Percentiles rank a stretch among this genome's conserved stretches.
These are phyloP conservation scores for Colaptes auratus DNA, from an alignment of 2,113 vertebrate genomes.

Conservation along the genomic window DNA sequence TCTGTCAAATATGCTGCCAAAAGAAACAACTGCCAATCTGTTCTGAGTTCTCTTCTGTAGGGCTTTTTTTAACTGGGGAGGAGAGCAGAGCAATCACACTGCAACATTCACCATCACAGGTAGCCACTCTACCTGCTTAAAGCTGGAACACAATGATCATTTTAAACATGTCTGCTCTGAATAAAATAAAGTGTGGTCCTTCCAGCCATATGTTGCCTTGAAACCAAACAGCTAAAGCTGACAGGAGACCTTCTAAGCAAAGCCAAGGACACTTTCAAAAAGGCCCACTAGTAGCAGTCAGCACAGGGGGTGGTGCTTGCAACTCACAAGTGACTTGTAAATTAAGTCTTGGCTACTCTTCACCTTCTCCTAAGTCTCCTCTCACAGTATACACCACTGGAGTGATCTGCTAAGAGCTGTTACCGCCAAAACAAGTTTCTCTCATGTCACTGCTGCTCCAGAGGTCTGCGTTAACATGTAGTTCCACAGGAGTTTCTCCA, in stretches of 20 bases:
- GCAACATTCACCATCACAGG: background rate
- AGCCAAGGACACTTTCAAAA: background rate
- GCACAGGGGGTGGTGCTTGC: background rate
- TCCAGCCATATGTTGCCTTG: background rate
- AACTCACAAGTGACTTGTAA: background rate
- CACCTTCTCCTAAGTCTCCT: background rate
- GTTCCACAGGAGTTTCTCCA: background rate
- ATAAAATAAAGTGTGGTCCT: background rate
- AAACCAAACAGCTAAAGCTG: slow-evolving; percentile 14
- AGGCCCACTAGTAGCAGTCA: background rate
- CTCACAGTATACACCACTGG: background rate
- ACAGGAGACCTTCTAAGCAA: background rate
- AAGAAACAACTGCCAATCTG: background rate
- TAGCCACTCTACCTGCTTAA: background rate
- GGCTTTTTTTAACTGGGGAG: background rate
- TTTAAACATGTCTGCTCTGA: background rate
- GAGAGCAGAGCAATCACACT: background rate
- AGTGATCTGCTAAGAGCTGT: background rate
- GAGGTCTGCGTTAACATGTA: background rate
- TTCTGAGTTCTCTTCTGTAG: background rate
- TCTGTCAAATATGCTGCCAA: background rate
- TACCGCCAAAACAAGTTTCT: background rate
- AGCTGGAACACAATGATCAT: background rate
- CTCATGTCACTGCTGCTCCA: background rate
- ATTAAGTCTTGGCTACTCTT: background rate